Percentiles rank a stretch among this genome's conserved stretches.
Evolutionary conservation across 1,140 invertebrate genomes (phyloP).

Genomic region (Diachasmimorpha longicaudata): DNA sequence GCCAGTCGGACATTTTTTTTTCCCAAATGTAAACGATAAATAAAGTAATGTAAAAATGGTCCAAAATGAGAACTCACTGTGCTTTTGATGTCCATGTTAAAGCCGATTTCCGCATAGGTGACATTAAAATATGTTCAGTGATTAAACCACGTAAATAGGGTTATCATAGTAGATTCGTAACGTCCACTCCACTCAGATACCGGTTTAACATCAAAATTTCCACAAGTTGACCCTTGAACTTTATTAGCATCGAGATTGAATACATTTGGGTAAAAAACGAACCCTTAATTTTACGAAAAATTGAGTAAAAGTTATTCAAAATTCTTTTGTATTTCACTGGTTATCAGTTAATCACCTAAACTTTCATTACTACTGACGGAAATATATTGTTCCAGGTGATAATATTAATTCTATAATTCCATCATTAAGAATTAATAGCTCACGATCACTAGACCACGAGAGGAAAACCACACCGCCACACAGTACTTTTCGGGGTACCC

Average conservation of each 20-base stretch:
- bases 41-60: background rate
- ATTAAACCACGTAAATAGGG: slow-evolving; percentile 37
- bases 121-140: slow-evolving; percentile 42
- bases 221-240: slow-evolving; percentile 11
- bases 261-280: slow-evolving; percentile 17
- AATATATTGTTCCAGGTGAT: background rate
- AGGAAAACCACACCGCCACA: background rate
- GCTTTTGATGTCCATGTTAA: slow-evolving; percentile 41
- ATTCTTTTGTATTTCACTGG: background rate
- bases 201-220: slow-evolving; percentile 4
- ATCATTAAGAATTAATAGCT: background rate
- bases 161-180: slow-evolving; percentile 28
- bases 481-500: background rate
- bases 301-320: too few species aligned
- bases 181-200: slow-evolving; percentile 9
- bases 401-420: background rate
- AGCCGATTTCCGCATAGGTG: slow-evolving; percentile 36
- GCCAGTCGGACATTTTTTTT: background rate
- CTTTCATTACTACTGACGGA: background rate
- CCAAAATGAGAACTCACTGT: slow-evolving; percentile 33
- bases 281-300: background rate
- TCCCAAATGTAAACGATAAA: background rate
- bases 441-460: background rate
- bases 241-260: slow-evolving; percentile 14
- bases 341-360: background rate